These are phyloP conservation scores for Eubasilissa regina DNA, from an alignment of 1,140 invertebrate species.

Conservation along the genomic window DNA sequence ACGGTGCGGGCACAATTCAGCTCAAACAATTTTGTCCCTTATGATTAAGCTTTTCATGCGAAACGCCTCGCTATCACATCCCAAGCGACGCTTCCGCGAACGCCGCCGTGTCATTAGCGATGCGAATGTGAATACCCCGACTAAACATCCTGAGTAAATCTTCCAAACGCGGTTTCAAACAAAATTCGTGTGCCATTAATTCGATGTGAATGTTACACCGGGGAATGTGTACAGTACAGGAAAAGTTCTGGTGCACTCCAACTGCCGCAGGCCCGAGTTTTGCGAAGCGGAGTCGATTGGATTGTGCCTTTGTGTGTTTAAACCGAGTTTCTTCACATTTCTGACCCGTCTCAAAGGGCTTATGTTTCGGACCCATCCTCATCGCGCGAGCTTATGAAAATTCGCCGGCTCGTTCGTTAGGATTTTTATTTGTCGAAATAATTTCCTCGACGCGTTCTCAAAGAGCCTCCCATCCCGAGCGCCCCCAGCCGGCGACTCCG, in stretches of 20 bases:
- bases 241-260: conserved; percentile 29
- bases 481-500: background rate
- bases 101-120: conserved; percentile 13
- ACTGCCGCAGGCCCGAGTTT: background rate
- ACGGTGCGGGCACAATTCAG: background rate
- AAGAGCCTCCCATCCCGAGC: background rate
- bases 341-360: background rate
- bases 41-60: background rate
- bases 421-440: background rate
- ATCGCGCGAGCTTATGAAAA: conserved; percentile 35
- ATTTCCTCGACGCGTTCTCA: background rate
- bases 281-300: background rate
- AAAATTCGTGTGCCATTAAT: conserved; percentile 32
- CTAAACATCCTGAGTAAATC: conserved; percentile 7
- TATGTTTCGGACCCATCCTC: background rate
- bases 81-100: conserved; percentile 11
- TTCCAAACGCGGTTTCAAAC: conserved; percentile 17
- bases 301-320: conserved; percentile 12
- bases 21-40: conserved; percentile 5
- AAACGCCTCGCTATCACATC: conserved; percentile 2
- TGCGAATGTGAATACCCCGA: background rate
- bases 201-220: conserved; percentile 39
- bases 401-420: conserved; percentile 16
- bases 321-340: background rate
- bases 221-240: background rate